A percentile compares a stretch with the other conserved stretches of the same genome.
Conservation (phyloP, 1,140 invertebrate species). For the Drosophila bocki region DNA sequence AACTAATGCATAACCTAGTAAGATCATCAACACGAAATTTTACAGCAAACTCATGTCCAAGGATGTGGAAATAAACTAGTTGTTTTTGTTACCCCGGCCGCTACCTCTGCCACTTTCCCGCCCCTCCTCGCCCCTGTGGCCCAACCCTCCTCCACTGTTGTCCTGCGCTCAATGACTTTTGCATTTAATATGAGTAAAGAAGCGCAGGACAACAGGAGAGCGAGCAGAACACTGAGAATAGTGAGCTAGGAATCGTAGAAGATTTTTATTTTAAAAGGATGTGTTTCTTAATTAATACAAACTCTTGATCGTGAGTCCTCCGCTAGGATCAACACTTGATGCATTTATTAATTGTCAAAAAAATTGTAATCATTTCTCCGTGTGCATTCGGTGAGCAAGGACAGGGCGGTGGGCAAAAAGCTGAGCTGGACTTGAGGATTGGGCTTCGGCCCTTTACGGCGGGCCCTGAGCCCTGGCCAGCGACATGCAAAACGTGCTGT, state of each 20-base stretch:
- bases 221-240: constrained; percentile 24
- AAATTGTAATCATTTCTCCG: background rate
- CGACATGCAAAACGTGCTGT: constrained; percentile 77
- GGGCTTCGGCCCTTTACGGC: constrained; percentile 50
- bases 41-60: constrained; percentile 84
- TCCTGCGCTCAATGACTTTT: constrained; percentile 82
- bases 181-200: constrained; percentile 78
- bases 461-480: constrained; percentile 55
- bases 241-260: background rate
- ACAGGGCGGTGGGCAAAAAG: constrained; percentile 33
- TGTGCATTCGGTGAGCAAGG: constrained; percentile 18
- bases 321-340: background rate
- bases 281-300: background rate
- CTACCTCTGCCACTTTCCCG: background rate
- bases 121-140: background rate
- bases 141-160: constrained; percentile 38
- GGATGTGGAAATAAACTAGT: constrained; percentile 80
- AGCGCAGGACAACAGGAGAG: constrained; percentile 50
- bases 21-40: constrained; percentile 85
- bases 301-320: background rate
- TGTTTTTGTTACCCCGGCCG: constrained; percentile 68
- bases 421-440: constrained; percentile 49
- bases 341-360: background rate
- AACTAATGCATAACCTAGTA: constrained; percentile 84
- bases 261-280: background rate